Percentiles rank a stretch among this genome's conserved stretches.
phyloP scores from a whole-genome alignment of 2,797 vertebrate genomes.

The Paramormyrops hopkinsi region DNA sequence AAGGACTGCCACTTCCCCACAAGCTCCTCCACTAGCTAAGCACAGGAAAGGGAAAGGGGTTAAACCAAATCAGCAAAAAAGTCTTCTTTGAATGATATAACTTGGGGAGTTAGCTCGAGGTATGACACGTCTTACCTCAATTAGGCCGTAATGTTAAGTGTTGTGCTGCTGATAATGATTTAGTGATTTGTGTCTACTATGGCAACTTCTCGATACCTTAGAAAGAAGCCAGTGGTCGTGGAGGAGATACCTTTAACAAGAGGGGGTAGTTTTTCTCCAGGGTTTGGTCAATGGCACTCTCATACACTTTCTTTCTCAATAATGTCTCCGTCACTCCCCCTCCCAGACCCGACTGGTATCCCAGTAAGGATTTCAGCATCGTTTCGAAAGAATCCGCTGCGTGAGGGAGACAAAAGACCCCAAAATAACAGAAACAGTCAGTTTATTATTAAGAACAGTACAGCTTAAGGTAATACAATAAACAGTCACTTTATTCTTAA shows the following conservation, averaged over 20 bases:
- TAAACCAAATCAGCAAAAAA: background rate
- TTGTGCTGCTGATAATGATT: background rate
- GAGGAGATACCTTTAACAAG: slow-evolving; percentile 69
- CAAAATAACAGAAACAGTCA: background rate
- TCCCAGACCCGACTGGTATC: slow-evolving; percentile 72
- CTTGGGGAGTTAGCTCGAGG: background rate
- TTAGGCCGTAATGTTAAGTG: background rate
- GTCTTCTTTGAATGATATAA: background rate
- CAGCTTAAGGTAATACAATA: background rate
- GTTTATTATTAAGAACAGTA: background rate
- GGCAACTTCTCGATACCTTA: background rate
- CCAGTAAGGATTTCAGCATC: slow-evolving; percentile 89
- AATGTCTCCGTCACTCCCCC: slow-evolving; percentile 63
- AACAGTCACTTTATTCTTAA: background rate
- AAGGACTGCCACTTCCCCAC: slow-evolving; percentile 80
- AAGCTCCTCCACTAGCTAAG: slow-evolving; percentile 82
- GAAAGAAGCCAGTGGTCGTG: background rate
- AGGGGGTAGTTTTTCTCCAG: slow-evolving; percentile 75
- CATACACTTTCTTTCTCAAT: slow-evolving; percentile 78
- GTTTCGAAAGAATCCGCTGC: slow-evolving; percentile 91
- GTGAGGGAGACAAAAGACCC: background rate
- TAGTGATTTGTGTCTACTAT: background rate
- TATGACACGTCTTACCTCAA: background rate
- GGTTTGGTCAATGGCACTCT: slow-evolving; percentile 70
- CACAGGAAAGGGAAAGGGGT: background rate